Evolutionary conservation across 2,113 vertebrate species (phyloP).

Genomic region (Charina bottae): DNA sequence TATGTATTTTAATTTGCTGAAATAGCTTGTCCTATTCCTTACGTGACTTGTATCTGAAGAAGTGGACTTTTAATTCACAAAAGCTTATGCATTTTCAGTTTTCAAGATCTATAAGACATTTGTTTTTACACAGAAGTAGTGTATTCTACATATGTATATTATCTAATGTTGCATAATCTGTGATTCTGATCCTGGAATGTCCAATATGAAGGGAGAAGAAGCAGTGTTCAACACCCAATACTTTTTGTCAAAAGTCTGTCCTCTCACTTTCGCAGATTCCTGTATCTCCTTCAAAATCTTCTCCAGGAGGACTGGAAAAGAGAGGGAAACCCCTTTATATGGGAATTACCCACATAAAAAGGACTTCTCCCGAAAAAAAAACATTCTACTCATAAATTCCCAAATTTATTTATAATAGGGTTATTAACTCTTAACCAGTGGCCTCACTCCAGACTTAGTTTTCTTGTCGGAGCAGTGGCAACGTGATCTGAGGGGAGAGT

Average conservation of each 20-base stretch:
- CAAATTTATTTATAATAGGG: background rate
- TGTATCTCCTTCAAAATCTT: background rate
- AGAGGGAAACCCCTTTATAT: background rate
- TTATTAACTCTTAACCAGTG: no score
- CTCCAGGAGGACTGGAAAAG: background rate
- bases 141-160: background rate
- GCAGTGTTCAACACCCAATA: background rate
- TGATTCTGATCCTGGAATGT: background rate
- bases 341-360: background rate
- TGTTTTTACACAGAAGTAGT: background rate
- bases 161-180: background rate
- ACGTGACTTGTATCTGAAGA: background rate
- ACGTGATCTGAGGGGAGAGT: no score
- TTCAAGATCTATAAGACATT: background rate
- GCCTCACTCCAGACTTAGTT: no score
- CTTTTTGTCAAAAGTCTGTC: background rate
- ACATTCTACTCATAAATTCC: background rate
- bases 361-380: background rate
- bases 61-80: background rate
- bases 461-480: no score
- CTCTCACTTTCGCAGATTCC: background rate
- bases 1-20: no score
- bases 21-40: background rate
- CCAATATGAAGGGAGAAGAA: background rate
- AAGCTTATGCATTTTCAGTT: background rate